Evolutionary conservation across 2,113 vertebrate species (phyloP).

Genomic region (Pelecanoides urinatrix): DNA sequence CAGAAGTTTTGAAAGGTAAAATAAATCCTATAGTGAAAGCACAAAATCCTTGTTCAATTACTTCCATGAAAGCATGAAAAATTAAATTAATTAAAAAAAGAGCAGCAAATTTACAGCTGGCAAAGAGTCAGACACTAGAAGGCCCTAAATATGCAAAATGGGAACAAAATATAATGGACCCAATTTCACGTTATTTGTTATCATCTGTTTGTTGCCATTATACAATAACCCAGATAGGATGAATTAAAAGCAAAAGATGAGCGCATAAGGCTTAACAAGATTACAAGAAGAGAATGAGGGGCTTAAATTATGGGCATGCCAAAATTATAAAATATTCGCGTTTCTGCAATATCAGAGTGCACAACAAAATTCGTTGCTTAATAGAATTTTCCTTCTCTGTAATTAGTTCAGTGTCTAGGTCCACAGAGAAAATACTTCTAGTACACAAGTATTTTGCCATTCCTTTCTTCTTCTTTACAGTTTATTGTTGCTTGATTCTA

Average conservation of each 20-base stretch:
- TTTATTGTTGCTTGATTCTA: not conserved
- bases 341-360: not conserved
- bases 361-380: not conserved
- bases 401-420: not conserved
- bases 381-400: not conserved
- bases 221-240: not conserved
- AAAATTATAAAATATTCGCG: not conserved
- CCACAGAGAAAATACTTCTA: not conserved
- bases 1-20: not conserved
- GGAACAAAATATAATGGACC: not conserved
- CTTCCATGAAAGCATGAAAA: not conserved
- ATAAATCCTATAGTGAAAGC: not conserved
- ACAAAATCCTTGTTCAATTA: not conserved
- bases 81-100: conserved; percentile 23
- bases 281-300: not conserved
- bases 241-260: conserved; percentile 38
- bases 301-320: not conserved
- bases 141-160: not conserved
- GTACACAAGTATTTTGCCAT: not conserved
- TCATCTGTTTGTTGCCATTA: conserved; percentile 31
- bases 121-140: not conserved
- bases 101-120: not conserved
- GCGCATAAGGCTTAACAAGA: conserved; percentile 11
- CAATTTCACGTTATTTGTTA: conserved; percentile 4
- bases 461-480: not conserved